Evolutionary conservation across 2,888 invertebrate species (phyloP), one percentile per base, ranked within the genome.

Genomic region (Morpho helenor): DNA sequence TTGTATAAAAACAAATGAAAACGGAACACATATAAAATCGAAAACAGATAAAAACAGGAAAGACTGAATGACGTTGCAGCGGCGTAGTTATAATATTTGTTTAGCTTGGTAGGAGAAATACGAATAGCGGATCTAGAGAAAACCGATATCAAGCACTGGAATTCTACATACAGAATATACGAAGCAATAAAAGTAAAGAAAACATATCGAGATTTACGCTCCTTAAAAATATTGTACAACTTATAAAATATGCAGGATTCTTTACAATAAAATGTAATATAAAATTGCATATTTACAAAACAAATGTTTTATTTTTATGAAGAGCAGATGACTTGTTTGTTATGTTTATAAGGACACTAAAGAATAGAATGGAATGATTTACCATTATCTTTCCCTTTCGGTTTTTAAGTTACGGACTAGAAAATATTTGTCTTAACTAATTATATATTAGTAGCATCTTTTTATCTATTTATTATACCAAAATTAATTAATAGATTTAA

Each of bases 51-150:
- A 61, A 65, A 70, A 72, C 70, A 70, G 69, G 73, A 72, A 77
- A 73, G 74, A 78, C 31, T 31, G 77, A 74, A 79, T 73, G 77
- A 81, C 79, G 63, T 58, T 57, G 79, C 68, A 62, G 71, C 72
- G 70, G 70, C 77, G 72, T 79, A 77, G 79, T 80, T 78, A 76
- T 79, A 77, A 79, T 86, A 80, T 85, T 82, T 84, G 77, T 78
- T 79, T 79, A 79, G 78, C 78, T 77, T 77, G 77, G 53, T n/a
- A 74, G 69, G 69, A 69, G 74, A 72, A 72, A 79, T 74, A 66
- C 72, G 70, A 71, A 73, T 73, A 73, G 67, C 71, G 72, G 71
- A 64, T 63, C 60, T 64, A 57, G 65, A 61, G 63, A 66, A 68
- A 68, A 65, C 70, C 62, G 66, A 59, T 64, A 64, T 65, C 61